Conservation (phyloP, 2,888 invertebrate genomes). For the Clunio marinus region DNA sequence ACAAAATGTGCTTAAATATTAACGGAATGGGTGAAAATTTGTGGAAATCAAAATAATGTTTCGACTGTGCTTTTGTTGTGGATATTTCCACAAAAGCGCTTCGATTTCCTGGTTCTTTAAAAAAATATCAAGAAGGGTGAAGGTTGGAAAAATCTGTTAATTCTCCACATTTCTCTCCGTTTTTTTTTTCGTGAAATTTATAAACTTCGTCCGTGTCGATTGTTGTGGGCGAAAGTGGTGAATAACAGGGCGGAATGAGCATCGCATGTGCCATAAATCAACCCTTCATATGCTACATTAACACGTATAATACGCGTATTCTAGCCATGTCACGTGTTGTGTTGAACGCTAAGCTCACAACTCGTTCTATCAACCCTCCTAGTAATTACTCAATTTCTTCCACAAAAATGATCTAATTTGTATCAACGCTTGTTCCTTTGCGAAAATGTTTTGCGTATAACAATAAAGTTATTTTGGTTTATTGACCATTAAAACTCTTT, state of each 20-base stretch:
- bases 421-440: neutral
- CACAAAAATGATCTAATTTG: neutral
- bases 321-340: neutral
- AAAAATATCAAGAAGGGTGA: neutral
- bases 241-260: neutral
- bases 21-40: neutral
- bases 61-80: neutral
- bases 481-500: neutral
- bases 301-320: conserved; percentile 15
- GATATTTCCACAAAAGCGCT: neutral
- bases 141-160: conserved; percentile 4
- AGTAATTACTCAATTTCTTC: conserved; percentile 17
- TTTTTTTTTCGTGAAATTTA: too few species aligned
- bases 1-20: neutral
- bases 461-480: conserved; percentile 6
- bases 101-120: neutral
- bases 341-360: neutral
- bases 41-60: neutral
- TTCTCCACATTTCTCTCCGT: neutral
- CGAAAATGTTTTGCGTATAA: neutral
- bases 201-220: conserved; percentile 2
- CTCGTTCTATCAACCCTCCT: neutral
- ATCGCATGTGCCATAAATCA: conserved; percentile 23
- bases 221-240: neutral
- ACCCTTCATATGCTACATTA: conserved; percentile 20